Evolutionary conservation across 2,797 vertebrate species (phyloP).

Genomic region (Hippopotamyrus pictus): DNA sequence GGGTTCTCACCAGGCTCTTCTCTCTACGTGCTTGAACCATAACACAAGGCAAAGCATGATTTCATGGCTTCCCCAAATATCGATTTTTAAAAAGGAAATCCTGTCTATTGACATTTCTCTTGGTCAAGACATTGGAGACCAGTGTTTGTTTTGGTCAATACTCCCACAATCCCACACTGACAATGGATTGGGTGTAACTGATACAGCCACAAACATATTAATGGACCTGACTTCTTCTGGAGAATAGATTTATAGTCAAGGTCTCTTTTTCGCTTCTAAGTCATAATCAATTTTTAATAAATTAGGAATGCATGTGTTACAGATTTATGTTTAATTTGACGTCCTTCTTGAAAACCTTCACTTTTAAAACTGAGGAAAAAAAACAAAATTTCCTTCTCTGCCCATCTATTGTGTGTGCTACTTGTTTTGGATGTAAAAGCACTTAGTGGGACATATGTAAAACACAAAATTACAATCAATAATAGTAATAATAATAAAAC

Average conservation of each 20-base stretch:
- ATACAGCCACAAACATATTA: constrained; percentile 20
- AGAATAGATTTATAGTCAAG: constrained; percentile 14
- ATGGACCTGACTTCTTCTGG: constrained; percentile 10
- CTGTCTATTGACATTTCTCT: constrained; percentile 23
- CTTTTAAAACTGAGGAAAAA: neutral
- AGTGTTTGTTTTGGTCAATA: constrained; percentile 25
- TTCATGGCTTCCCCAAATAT: constrained; percentile 1
- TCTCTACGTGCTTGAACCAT: neutral
- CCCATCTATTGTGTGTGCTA: neutral
- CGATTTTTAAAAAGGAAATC: constrained; percentile 18
- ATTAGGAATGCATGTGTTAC: neutral
- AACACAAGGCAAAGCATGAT: neutral
- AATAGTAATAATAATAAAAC: neutral
- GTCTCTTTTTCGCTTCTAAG: neutral
- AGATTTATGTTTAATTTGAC: neutral
- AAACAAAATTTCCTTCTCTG: neutral
- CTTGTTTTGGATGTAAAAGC: neutral
- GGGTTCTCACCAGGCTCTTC: neutral
- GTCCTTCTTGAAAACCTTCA: neutral
- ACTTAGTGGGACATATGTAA: neutral
- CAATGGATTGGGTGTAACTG: constrained; percentile 11
- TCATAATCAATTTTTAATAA: neutral
- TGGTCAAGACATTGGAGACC: constrained; percentile 17
- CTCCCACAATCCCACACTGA: constrained; percentile 13
- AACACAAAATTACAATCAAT: neutral